Evolutionary conservation across 2,797 vertebrate genomes (phyloP).

Genomic region (Lophura swinhoii): DNA sequence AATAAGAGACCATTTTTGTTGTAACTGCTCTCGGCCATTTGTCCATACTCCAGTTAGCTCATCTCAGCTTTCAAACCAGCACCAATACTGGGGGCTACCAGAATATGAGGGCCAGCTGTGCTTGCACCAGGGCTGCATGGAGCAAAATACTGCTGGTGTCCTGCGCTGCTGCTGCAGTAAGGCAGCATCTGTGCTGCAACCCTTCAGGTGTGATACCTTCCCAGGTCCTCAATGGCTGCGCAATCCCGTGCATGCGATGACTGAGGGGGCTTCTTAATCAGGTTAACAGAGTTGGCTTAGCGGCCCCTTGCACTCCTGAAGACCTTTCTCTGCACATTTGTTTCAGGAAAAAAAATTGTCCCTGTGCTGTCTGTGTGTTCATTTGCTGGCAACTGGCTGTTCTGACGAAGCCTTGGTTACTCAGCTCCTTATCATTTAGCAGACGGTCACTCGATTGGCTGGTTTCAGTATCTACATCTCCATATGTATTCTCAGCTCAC

Average conservation of each 20-base stretch:
- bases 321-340: background rate
- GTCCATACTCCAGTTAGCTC: background rate
- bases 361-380: background rate
- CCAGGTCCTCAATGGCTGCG: background rate
- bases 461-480: background rate
- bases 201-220: background rate
- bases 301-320: background rate
- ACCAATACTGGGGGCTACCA: background rate
- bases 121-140: no score
- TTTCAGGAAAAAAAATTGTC: background rate
- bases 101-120: background rate
- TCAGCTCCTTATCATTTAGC: no score
- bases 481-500: background rate
- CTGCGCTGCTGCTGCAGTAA: background rate
- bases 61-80: background rate
- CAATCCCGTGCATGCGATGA: fast-evolving
- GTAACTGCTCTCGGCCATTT: background rate
- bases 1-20: background rate
- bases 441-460: background rate
- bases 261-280: background rate
- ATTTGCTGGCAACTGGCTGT: background rate
- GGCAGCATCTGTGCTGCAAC: background rate
- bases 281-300: background rate
- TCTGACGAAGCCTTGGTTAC: background rate
- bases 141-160: no score